phyloP scores from a whole-genome alignment of 2,888 invertebrate species.

The Drosophila ezoana region DNA sequence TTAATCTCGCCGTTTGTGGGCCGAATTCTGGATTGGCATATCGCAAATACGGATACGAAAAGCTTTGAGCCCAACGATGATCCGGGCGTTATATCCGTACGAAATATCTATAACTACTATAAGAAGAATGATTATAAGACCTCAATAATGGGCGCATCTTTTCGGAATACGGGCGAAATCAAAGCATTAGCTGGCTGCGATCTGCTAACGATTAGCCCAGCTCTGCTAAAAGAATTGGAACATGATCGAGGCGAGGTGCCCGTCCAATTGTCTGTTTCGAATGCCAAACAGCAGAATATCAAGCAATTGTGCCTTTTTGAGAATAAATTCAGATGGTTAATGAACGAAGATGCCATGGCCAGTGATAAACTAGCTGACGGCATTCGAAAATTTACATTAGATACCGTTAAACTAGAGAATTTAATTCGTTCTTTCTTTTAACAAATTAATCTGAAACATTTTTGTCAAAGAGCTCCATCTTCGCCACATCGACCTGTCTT shows the following conservation, averaged over 20 bases:
- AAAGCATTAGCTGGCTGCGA: conserved; percentile 97
- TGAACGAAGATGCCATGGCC: conserved; percentile 99
- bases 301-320: conserved; percentile 93
- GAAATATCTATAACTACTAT: conserved; percentile 98
- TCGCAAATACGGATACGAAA: conserved; percentile 94
- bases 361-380: conserved; percentile 98
- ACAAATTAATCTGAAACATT: background rate
- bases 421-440: conserved; percentile 79
- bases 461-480: background rate
- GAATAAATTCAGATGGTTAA: conserved; percentile 95
- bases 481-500: no score
- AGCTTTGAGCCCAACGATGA: conserved; percentile 93
- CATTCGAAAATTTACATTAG: conserved; percentile 98
- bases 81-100: conserved; percentile 97
- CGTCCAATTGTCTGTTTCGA: conserved; percentile 86
- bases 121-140: conserved; percentile 99
- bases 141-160: conserved; percentile 99
- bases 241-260: conserved; percentile 88
- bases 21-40: conserved; percentile 98
- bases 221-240: conserved; percentile 93
- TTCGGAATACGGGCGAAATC: conserved; percentile 97
- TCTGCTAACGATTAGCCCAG: conserved; percentile 97
- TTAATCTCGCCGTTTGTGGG: conserved; percentile 99
- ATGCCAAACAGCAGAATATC: conserved; percentile 89
- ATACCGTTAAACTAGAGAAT: conserved; percentile 94